Base-by-base conservation (phyloP, 2,888 invertebrate genomes). In the Nebria salina region DNA sequence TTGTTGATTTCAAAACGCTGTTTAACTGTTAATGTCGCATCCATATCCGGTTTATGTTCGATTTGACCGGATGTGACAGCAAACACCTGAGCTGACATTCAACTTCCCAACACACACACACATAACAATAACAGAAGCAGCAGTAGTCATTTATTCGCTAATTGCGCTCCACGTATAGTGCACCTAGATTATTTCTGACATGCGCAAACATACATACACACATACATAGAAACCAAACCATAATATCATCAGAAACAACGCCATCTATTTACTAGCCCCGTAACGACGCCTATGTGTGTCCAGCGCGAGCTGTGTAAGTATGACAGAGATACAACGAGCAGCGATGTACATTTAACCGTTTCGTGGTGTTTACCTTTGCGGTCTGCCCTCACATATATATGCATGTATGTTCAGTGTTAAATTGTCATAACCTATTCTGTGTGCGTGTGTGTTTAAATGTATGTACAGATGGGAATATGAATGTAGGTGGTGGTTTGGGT, bases 41-140 rank as follows among this genome's bases (percentile, higher is more conserved):
- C 11, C 25, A 66, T 80, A 68, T 80, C 75, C 75, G 80, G 80
- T 70, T 74, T 74, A 66, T 74, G 79, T 54, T 75, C 70, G 75
- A 80, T 75, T 65, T 75, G 75, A 75, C 80, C 80, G 80, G 80
- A 80, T 80, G 72, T 75, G 75, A 65, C 68, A 72, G 72, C 75
- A 80, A 80, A 75, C 80, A 80, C 80, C 80, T 80, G 80, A 80
- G 75, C 80, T 80, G 79, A 80, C 80, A 80, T 75, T 80, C 75
- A 42, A 73, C 70, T 70, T 70, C 25, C 70, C 54, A 54, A 54
- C 54, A 13, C 54, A 54, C 13, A 54, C 54, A 54, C 13, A 54
- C 54, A 54, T 9, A 26, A 15, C 9, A 68, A 26, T 15, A 68
- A 68, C 68, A 68, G n/a, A 5, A 54, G 13, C 7, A 54, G 54